Conservation (phyloP, 2,888 invertebrate species). For the Nephrotoma guestfalica region DNA sequence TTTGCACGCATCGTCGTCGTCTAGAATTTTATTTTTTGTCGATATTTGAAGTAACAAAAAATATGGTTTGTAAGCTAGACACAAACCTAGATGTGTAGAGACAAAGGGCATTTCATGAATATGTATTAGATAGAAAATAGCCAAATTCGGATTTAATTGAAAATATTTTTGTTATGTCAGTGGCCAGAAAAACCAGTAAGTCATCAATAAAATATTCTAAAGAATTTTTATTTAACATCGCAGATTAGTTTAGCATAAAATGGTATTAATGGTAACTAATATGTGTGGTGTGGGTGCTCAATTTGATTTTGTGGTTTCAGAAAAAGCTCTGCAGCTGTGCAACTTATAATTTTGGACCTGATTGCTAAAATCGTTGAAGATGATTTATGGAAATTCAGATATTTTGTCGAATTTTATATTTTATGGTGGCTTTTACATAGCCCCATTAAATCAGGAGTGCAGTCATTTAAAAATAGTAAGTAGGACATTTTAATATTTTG, state of each 20-base stretch:
- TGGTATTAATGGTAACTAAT: no score
- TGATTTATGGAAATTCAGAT: no score
- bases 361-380: no score
- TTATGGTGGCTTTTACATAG: no score
- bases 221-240: background rate
- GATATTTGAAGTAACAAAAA: background rate
- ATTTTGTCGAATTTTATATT: no score
- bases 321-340: no score
- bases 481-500: no score
- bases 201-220: background rate
- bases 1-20: background rate
- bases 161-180: background rate
- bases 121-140: background rate
- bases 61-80: background rate
- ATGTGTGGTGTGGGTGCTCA: no score
- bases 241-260: background rate
- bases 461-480: no score
- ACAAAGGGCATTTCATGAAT: background rate
- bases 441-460: rapidly evolving
- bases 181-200: background rate
- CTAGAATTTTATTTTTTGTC: background rate
- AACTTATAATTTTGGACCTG: no score
- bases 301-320: no score
- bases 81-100: background rate
- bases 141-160: background rate